Evolutionary conservation across 2,113 vertebrate genomes (phyloP), one percentile per base, ranked within the genome.

Genomic region (Poeciliopsis occidentalis): DNA sequence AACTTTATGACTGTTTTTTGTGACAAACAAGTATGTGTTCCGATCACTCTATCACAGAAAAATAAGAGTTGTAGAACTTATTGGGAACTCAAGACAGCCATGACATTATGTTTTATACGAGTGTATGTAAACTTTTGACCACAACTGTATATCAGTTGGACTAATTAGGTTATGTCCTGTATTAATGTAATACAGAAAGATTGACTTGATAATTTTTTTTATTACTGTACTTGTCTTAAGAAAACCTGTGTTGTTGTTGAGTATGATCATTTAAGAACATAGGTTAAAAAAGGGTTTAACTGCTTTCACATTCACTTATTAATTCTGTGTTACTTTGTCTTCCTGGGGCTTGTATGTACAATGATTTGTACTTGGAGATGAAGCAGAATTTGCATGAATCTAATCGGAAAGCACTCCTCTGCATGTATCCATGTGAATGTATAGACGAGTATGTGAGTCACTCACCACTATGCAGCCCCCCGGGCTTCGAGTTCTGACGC

Each of bases 371-470:
- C 71, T 80, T 73, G n/a, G 71, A 80, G 72, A 82, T 76, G 51
- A 82, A 64, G 65, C 2, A 67, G 72, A 60, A 34, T 83, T 81
- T 76, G 54, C 67, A 82, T 77, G 30, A 71, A 72, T 85, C n/a
- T 70, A 39, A 63, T 73, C 1, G 0, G 24, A n/a, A 27, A 71
- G 31, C 32, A 44, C 70, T 69, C 34, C 67, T 70, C 54, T 60
- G 64, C 63, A 57, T 67, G 32, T 39, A n/a, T 65, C 64, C 71
- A 47, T 24, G 83, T 85, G 85, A 89, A 88, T 90, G 83, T 86
- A 88, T 91, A 89, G 64, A 85, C 89, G 89, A 87, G 75, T 86
- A 88, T 87, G 88, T 92, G 91, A 92, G 88, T 93, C 91, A 92
- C 84, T 80, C 89, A 89, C 83, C 88, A 88, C 89, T 90, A 81